Base-by-base conservation (phyloP, 2,113 vertebrate genomes). In the Lates calcarifer region DNA sequence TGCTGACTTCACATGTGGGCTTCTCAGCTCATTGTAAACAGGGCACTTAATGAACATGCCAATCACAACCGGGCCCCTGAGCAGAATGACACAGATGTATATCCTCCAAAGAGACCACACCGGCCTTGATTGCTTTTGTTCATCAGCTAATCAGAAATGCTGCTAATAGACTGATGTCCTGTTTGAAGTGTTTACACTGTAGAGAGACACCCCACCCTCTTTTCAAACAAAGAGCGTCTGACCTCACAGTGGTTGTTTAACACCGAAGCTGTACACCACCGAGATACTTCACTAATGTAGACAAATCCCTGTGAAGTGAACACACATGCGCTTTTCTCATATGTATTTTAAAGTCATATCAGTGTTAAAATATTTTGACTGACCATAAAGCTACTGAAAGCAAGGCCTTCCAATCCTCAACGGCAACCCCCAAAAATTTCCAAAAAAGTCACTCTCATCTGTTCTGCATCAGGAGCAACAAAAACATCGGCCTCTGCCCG, bases 381-480 rank as follows among this genome's bases (percentile, higher is more conserved):
- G 55, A 70, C 33, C 14, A 3, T 6, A 33, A 63, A 64, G 79
- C 56, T 79, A 60, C 74, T 49, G 70, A 74, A 47, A 11, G 20
- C 41, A n/a, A n/a, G 3, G 13, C 33, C 51, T 61, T 70, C 45
- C 20, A 65, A 22, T 76, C 55, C 63, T 70, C 71, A 41, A 51
- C 24, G 35, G 75, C 35, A 57, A 29, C n/a, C n/a, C n/a, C 33
- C 51, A 13, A n/a, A 76, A 47, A 49, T 56, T 22, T 71, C 55
- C 37, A 55, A 74, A 41, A 67, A 84, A 55, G 47, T 77, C 64
- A 5, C 56, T 64, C 67, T 87, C 82, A 84, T 89, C 85, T 87
- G 83, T 89, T 89, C 77, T 82, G 85, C 85, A 85, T 89, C 87
- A 90, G 60, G 47, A 83, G 82, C 87, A 81, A 57, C 71, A 49